Conservation (phyloP, 2,797 vertebrate species). For the Spheniscus humboldti region DNA sequence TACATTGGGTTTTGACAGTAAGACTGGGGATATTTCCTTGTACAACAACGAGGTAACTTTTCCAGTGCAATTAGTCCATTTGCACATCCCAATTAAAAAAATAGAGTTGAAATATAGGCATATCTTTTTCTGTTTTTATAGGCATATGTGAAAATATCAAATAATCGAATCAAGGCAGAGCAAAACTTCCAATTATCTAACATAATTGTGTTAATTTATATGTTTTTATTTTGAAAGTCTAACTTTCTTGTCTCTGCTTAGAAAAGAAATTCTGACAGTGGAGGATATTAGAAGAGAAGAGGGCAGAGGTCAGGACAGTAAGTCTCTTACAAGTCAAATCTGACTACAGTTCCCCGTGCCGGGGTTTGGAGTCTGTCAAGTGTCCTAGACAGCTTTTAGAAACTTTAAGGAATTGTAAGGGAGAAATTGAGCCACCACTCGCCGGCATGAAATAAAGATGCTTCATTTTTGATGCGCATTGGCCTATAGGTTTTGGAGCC, state of each 20-base stretch:
- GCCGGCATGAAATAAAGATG: neutral
- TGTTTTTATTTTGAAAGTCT: neutral
- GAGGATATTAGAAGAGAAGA: neutral
- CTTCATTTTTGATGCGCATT: neutral
- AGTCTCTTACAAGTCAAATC: neutral
- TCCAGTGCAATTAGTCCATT: neutral
- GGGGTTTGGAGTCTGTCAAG: neutral
- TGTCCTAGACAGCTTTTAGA: neutral
- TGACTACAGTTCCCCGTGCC: neutral
- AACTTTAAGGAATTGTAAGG: neutral
- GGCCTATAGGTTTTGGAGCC: neutral
- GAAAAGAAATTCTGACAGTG: neutral
- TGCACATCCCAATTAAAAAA: neutral
- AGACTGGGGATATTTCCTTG: neutral
- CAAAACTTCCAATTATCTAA: neutral
- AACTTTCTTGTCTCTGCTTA: neutral
- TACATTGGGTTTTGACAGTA: neutral
- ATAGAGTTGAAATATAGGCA: neutral
- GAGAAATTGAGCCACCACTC: neutral
- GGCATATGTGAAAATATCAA: neutral
- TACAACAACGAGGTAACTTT: neutral
- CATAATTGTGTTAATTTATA: neutral
- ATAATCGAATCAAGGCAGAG: neutral
- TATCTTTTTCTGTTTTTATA: neutral
- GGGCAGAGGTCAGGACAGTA: neutral